phyloP scores from a whole-genome alignment of 1,140 invertebrate species.

The Geopemphigus sp. region DNA sequence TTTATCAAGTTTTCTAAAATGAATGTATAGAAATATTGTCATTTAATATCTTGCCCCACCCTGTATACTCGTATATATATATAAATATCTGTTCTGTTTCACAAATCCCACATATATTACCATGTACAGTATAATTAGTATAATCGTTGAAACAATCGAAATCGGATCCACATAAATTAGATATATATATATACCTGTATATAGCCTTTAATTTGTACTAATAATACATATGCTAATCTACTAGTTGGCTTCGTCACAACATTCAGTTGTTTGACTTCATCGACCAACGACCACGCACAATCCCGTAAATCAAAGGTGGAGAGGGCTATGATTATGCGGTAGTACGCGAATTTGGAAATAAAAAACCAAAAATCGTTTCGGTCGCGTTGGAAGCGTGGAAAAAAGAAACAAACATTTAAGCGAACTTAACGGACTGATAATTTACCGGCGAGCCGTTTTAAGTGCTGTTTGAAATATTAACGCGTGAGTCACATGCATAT shows the following conservation, averaged over 20 bases:
- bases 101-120: too few species aligned
- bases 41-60: too few species aligned
- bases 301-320: not conserved
- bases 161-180: too few species aligned
- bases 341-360: not conserved
- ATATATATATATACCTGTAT: not conserved
- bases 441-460: conserved; percentile 13
- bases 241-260: not conserved
- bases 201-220: not conserved
- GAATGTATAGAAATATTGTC: too few species aligned
- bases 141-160: too few species aligned
- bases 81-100: too few species aligned
- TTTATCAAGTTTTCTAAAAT: too few species aligned
- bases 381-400: not conserved
- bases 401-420: not conserved
- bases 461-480: conserved; percentile 23
- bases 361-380: not conserved
- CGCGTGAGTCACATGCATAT: conserved; percentile 21
- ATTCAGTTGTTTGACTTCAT: conserved; percentile 41
- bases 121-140: too few species aligned
- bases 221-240: not conserved
- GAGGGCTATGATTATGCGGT: too few species aligned
- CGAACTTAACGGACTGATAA: not conserved
- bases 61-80: too few species aligned
- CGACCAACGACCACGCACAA: not conserved